Conservation (phyloP, 1,140 invertebrate genomes). For the Oscheius sp. region DNA sequence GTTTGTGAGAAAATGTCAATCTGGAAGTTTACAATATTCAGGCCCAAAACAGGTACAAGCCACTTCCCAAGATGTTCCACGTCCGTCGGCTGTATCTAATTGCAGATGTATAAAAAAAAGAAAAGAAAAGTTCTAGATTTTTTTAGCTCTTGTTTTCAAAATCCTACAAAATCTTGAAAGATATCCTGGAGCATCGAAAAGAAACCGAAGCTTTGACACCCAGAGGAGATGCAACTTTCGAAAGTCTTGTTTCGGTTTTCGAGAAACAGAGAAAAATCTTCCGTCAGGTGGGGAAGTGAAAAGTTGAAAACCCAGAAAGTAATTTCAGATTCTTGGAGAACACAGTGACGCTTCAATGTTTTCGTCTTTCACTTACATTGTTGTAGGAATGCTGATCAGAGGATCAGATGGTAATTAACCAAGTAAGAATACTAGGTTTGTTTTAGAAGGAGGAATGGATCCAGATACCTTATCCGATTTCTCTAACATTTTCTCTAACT, state of each 20-base stretch:
- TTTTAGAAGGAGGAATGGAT: neutral
- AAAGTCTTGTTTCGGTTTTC: too few relatives aligned
- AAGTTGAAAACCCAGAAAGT: too few relatives aligned
- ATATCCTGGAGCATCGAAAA: slow-evolving; percentile 7
- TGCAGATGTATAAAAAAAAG: neutral
- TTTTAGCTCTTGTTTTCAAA: slow-evolving; percentile 8
- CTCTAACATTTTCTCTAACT: slow-evolving; percentile 22
- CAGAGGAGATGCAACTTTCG: neutral
- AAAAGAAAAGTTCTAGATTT: neutral
- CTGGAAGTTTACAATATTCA: too few relatives aligned
- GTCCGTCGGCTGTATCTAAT: slow-evolving; percentile 15
- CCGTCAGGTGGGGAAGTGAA: too few relatives aligned
- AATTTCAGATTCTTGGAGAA: neutral
- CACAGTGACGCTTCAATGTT: slow-evolving; percentile 28
- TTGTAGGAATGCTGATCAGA: slow-evolving; percentile 27
- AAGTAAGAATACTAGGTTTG: neutral
- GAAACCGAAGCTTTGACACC: neutral
- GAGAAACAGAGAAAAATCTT: too few relatives aligned
- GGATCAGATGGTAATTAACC: slow-evolving; percentile 18
- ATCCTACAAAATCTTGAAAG: slow-evolving; percentile 3
- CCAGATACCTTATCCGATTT: slow-evolving; percentile 17
- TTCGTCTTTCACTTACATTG: slow-evolving; percentile 31
- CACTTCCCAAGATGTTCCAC: neutral
- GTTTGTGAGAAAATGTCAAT: too few relatives aligned
- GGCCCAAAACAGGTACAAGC: slow-evolving; percentile 14